Conservation (phyloP, 1,140 invertebrate species). For the Myzus persicae region DNA sequence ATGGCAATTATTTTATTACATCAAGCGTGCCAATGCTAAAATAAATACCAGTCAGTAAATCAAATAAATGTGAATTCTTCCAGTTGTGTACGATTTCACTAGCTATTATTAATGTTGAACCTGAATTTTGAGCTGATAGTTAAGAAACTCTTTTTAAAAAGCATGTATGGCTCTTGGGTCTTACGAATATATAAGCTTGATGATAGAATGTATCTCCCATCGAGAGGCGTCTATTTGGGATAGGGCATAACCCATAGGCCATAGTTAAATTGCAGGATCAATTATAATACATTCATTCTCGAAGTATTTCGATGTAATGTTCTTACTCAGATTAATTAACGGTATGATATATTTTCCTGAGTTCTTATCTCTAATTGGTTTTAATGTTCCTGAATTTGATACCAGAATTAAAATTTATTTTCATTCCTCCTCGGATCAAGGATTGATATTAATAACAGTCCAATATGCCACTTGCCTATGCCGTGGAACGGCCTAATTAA, state of each 20-base stretch:
- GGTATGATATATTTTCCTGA: neutral
- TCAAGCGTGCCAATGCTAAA: neutral
- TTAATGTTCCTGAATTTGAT: neutral
- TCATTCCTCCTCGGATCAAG: neutral
- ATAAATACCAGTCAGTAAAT: neutral
- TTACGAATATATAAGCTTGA: neutral
- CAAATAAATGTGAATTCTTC: neutral
- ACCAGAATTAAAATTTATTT: too few species aligned
- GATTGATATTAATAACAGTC: neutral
- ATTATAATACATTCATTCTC: neutral
- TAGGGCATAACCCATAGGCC: neutral
- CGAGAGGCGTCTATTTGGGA: neutral
- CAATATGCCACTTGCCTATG: neutral
- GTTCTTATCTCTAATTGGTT: neutral
- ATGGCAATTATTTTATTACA: neutral
- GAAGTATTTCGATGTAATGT: neutral
- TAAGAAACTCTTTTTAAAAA: neutral
- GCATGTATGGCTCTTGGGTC: neutral
- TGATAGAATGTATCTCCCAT: neutral
- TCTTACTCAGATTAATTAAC: neutral
- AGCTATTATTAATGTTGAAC: neutral
- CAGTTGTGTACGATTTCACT: neutral
- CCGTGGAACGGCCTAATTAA: neutral
- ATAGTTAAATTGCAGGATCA: neutral
- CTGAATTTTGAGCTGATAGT: neutral